A percentile compares a stretch with the other conserved stretches of the same genome.
These are phyloP conservation scores for Lepus americanus DNA, from an alignment of 2,113 vertebrate species.

Conservation along the genomic window DNA sequence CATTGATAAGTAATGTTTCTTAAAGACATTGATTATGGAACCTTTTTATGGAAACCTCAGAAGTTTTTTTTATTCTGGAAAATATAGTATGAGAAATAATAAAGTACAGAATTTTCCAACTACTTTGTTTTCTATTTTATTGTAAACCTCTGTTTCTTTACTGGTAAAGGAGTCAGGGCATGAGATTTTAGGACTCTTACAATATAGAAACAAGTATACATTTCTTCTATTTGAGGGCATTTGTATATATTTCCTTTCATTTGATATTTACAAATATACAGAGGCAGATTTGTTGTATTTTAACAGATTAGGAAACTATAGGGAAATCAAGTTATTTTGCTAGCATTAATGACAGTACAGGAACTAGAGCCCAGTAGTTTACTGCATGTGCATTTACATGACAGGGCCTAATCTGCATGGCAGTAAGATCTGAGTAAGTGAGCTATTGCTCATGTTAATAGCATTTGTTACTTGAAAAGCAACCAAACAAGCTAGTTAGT, in stretches of 20 bases:
- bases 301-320: background rate
- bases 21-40: conserved; percentile 11
- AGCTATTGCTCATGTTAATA: conserved; percentile 7
- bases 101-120: conserved; percentile 27
- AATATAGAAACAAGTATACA: background rate
- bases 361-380: conserved; percentile 40
- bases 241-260: conserved; percentile 18
- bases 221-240: conserved; percentile 21
- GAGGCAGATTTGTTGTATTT: background rate
- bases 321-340: conserved; percentile 27
- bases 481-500: conserved; percentile 17
- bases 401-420: background rate
- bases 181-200: background rate
- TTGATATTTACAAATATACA: background rate
- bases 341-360: conserved; percentile 17
- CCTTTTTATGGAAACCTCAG: background rate
- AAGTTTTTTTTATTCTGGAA: conserved; percentile 48
- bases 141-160: conserved; percentile 30
- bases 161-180: conserved; percentile 17
- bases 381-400: background rate
- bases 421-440: conserved; percentile 10
- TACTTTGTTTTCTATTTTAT: conserved; percentile 63
- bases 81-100: background rate
- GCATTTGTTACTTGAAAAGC: conserved; percentile 46
- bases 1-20: conserved; percentile 40